Conservation (phyloP, 92 coral and sea anemone species). For the Zoanthus gigantus region DNA sequence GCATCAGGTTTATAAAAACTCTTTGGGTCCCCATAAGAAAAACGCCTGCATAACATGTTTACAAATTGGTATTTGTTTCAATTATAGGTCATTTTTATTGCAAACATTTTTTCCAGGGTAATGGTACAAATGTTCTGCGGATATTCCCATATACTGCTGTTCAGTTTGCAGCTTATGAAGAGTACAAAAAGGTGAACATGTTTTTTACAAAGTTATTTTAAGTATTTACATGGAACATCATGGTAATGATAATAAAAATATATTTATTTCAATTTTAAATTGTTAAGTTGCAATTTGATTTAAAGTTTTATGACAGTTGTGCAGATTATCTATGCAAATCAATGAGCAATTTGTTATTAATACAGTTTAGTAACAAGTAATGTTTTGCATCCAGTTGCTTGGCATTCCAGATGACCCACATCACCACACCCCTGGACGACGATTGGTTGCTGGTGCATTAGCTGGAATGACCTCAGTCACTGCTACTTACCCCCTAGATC, state of each 20-base stretch:
- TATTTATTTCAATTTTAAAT: too few species aligned
- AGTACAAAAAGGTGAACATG: constrained; percentile 72
- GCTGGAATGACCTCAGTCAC: constrained; percentile 76
- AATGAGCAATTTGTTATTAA: background rate
- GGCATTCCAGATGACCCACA: constrained; percentile 75
- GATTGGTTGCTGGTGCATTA: constrained; percentile 73
- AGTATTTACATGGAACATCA: too few species aligned
- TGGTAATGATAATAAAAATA: too few species aligned
- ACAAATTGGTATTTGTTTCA: too few species aligned
- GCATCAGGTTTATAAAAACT: too few species aligned
- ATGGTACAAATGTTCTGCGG: constrained; percentile 81
- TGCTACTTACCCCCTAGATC: constrained; percentile 64
- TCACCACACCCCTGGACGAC: constrained; percentile 62
- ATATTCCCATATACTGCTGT: constrained; percentile 84
- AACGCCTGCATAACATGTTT: too few species aligned
- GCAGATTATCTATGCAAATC: too few species aligned
- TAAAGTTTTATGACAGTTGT: too few species aligned
- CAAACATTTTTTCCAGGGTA: constrained; percentile 57
- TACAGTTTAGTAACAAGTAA: background rate
- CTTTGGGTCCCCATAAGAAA: too few species aligned
- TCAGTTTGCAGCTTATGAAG: constrained; percentile 89
- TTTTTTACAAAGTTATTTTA: too few species aligned
- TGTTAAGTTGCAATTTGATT: too few species aligned
- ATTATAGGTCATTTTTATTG: background rate
- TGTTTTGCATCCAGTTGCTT: constrained; percentile 52